Evolutionary conservation across 2,797 vertebrate genomes (phyloP).

Genomic region (Sternarchorhynchus goeldii): DNA sequence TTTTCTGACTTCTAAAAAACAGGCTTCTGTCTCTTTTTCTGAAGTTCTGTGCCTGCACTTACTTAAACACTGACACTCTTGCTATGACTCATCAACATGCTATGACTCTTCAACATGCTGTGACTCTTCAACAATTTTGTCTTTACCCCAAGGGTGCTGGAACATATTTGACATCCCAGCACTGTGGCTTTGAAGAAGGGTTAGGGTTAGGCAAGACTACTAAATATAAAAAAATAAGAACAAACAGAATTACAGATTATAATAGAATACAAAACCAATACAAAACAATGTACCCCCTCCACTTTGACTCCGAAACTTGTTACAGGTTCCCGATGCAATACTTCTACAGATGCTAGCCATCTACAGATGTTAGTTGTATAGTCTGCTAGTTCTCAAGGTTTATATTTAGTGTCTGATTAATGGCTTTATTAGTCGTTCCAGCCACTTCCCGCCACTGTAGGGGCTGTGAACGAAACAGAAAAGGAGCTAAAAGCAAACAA

Average conservation of each 20-base stretch:
- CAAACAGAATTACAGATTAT: neutral
- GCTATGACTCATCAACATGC: neutral
- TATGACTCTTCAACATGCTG: neutral
- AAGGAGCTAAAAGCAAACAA: slow-evolving; percentile 57
- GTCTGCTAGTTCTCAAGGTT: slow-evolving; percentile 8
- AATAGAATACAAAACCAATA: neutral
- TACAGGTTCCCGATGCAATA: slow-evolving; percentile 1
- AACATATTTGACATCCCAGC: neutral
- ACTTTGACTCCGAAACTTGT: no score
- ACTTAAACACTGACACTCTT: no score
- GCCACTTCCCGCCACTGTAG: slow-evolving; percentile 42
- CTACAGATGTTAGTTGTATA: slow-evolving; percentile 4
- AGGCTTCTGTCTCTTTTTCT: no score
- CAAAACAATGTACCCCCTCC: neutral
- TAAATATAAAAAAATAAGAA: neutral
- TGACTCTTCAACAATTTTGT: no score
- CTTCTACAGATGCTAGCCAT: slow-evolving; percentile 33
- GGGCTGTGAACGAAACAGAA: slow-evolving; percentile 58
- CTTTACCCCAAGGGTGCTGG: neutral
- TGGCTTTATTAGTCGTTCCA: slow-evolving; percentile 46
- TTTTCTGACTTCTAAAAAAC: no score
- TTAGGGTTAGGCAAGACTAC: neutral
- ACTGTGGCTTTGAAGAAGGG: neutral
- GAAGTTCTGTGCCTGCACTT: no score
- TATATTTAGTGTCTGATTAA: slow-evolving; percentile 42